These are phyloP conservation scores for Panurus biarmicus DNA, from an alignment of 2,113 vertebrate species.

Conservation along the genomic window DNA sequence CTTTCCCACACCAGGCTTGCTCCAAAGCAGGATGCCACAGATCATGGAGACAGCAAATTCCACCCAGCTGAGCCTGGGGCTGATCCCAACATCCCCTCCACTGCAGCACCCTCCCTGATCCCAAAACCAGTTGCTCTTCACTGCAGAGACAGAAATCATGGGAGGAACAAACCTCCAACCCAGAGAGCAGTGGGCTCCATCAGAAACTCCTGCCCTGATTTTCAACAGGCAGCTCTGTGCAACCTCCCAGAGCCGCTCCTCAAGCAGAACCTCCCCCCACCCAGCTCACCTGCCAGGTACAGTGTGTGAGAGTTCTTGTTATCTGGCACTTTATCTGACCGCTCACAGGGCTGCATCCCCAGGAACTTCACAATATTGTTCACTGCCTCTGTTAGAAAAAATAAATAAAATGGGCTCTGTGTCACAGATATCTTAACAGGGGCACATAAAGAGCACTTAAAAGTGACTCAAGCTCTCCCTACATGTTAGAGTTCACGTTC, in stretches of 20 bases:
- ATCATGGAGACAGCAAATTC: not conserved
- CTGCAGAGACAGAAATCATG: not conserved
- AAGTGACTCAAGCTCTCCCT: not conserved
- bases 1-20: not conserved
- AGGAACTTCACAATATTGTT: slow-evolving; percentile 79
- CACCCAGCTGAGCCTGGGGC: not conserved
- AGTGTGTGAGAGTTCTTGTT: slow-evolving; percentile 78
- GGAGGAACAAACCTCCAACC: not conserved
- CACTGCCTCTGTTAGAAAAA: slow-evolving; percentile 71
- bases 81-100: not conserved
- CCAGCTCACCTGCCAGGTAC: slow-evolving; percentile 76
- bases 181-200: not conserved
- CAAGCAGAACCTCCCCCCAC: not conserved
- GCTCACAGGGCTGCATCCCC: slow-evolving; percentile 82
- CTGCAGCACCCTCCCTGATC: not conserved
- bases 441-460: not conserved
- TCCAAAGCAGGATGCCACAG: not conserved
- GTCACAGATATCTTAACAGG: not conserved
- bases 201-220: not conserved
- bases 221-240: not conserved
- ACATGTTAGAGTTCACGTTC: not conserved
- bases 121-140: not conserved
- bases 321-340: slow-evolving; percentile 79
- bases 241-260: not conserved
- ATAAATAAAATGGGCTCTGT: not conserved